Evolutionary conservation across 2,113 vertebrate species (phyloP), one percentile per base, ranked within the genome.

Genomic region (Lucifuga dentata): DNA sequence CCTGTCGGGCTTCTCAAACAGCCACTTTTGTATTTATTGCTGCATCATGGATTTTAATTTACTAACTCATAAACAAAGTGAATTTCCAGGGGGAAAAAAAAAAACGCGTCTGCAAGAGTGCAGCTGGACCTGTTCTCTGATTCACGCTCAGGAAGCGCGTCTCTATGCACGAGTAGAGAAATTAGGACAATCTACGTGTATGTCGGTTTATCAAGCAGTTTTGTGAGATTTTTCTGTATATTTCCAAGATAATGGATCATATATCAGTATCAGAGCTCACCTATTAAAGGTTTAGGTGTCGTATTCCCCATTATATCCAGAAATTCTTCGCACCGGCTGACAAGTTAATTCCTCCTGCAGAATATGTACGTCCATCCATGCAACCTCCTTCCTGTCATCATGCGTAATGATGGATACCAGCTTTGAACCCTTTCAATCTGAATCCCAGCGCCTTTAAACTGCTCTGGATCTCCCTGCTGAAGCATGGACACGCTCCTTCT

Each of bases 271-370:
- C 26, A 29, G 62, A 7, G 63, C 90, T 91, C 89, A 94, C 93
- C 93, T 86, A 92, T 85, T 43, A 92, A 72, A 20, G 92, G 91
- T 80, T 94, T 94, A 33, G 90, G 93, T 80, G 93, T 86, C 53
- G 91, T 86, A 38, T 94, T 94, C 72, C 93, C 93, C 93, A 94
- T 94, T 90, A 89, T 88, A 80, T 83, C 78, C 87, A 84, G 53
- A 68, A 66, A 86, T 87, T 59, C 60, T 73, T 82, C 65, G 80
- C 83, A 68, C 87, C 81, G 61, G 81, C 73, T 85, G 89, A 84
- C 84, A 92, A 92, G 86, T 92, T 84, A 80, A 90, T 85, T 78
- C 84, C 58, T 73, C 85, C 40, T 83, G 78, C 62, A 74, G n/a
- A n/a, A 3, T 60, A 11, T 66, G 74, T 83, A 72, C 69, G 83